phyloP scores from a whole-genome alignment of 2,113 vertebrate genomes.

The Sinocyclocheilus grahami region DNA sequence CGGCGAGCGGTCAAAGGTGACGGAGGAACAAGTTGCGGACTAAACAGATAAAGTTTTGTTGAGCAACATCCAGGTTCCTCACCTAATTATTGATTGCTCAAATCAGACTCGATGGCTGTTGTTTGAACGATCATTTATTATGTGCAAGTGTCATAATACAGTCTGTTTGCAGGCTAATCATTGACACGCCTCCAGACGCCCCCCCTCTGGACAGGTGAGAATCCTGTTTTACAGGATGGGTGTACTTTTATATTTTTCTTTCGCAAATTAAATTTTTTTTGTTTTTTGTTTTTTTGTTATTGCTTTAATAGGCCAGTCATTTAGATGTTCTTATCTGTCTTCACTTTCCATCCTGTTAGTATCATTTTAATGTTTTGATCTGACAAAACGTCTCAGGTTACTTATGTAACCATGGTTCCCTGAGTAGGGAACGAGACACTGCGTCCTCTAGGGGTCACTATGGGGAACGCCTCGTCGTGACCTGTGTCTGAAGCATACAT shows the following conservation, averaged over 20 bases:
- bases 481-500: no score
- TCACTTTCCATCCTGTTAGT: neutral
- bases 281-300: no score
- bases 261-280: neutral
- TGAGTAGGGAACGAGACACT: no score
- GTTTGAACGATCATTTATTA: neutral
- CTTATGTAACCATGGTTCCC: no score
- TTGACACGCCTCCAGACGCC: no score
- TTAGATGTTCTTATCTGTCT: neutral
- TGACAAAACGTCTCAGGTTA: neutral
- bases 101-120: neutral
- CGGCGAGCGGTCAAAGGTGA: constrained; percentile 45
- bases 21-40: neutral
- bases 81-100: neutral
- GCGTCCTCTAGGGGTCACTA: no score
- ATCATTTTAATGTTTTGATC: neutral
- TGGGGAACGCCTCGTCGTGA: no score
- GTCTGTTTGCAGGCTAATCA: neutral
- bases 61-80: neutral
- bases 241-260: neutral
- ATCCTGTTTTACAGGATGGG: neutral
- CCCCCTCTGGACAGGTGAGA: no score
- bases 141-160: neutral
- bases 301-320: neutral
- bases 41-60: neutral